These are phyloP conservation scores for Collichthys lucidus DNA, from an alignment of 2,113 vertebrate species.

Conservation along the genomic window DNA sequence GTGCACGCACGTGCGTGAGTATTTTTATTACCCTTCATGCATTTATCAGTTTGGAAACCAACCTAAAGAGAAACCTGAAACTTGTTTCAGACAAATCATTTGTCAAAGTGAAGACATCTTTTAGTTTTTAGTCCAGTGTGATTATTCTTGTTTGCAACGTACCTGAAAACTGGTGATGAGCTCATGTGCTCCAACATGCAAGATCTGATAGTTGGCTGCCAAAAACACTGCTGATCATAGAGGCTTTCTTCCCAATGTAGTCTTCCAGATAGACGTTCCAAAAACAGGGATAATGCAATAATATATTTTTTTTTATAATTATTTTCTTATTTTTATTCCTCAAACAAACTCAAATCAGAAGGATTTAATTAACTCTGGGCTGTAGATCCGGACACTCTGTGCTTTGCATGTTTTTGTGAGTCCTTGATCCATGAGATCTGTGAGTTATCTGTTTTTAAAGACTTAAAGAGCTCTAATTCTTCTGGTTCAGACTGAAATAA, in stretches of 20 bases:
- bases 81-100: slow-evolving; percentile 24
- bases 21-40: slow-evolving; percentile 27
- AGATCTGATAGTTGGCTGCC: background rate
- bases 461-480: background rate
- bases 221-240: background rate
- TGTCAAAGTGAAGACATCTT: slow-evolving; percentile 34
- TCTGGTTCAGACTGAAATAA: slow-evolving; percentile 2
- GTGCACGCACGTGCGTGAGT: background rate
- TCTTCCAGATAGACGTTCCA: background rate
- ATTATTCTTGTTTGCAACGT: slow-evolving; percentile 39
- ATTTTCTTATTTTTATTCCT: background rate
- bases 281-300: background rate
- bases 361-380: background rate
- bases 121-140: slow-evolving; percentile 29
- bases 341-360: background rate
- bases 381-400: background rate
- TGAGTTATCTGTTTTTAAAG: slow-evolving; percentile 10
- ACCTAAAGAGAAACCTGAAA: slow-evolving; percentile 25
- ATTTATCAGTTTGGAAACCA: background rate
- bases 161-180: slow-evolving; percentile 9
- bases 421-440: background rate
- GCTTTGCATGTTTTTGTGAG: background rate
- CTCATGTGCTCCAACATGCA: background rate
- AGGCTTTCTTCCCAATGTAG: background rate
- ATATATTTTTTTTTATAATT: background rate